Evolutionary conservation across 2,797 vertebrate genomes (phyloP).

Genomic region (Typhlichthys eigenmanni): DNA sequence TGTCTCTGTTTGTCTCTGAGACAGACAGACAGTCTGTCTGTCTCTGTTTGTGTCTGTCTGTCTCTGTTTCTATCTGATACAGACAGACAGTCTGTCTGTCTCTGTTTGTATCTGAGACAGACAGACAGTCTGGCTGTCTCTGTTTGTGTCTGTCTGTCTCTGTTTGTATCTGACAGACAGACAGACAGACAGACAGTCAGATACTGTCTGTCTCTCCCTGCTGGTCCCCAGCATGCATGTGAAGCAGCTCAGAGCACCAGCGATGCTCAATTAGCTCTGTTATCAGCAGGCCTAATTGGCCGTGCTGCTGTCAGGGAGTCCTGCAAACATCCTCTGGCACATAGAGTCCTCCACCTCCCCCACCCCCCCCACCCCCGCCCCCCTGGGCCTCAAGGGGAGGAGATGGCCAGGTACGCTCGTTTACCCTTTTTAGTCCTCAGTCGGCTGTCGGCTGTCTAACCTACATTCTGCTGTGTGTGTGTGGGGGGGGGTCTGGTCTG

Average conservation of each 20-base stretch:
- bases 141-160: neutral
- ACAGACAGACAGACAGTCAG: no score
- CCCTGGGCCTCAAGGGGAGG: no score
- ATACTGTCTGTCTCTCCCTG: neutral
- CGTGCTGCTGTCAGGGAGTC: constrained; percentile 57
- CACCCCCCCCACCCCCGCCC: no score
- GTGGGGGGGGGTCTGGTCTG: no score
- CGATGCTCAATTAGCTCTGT: constrained; percentile 65
- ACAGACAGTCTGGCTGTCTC: neutral
- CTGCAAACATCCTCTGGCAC: constrained; percentile 44
- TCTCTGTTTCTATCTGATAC: neutral
- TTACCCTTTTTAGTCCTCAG: no score
- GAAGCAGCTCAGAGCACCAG: constrained; percentile 45
- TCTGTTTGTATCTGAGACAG: neutral
- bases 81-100: constrained; percentile 7
- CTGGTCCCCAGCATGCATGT: constrained; percentile 1
- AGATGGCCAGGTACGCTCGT: no score
- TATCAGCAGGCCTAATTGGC: constrained; percentile 67
- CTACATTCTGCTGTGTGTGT: no score
- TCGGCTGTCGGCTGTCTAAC: no score
- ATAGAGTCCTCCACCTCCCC: no score
- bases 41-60: neutral
- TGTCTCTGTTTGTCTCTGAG: neutral
- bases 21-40: neutral
- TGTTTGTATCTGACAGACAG: neutral